Base-by-base conservation (phyloP, 2,888 invertebrate genomes). In the Drosophila gaucha region DNA sequence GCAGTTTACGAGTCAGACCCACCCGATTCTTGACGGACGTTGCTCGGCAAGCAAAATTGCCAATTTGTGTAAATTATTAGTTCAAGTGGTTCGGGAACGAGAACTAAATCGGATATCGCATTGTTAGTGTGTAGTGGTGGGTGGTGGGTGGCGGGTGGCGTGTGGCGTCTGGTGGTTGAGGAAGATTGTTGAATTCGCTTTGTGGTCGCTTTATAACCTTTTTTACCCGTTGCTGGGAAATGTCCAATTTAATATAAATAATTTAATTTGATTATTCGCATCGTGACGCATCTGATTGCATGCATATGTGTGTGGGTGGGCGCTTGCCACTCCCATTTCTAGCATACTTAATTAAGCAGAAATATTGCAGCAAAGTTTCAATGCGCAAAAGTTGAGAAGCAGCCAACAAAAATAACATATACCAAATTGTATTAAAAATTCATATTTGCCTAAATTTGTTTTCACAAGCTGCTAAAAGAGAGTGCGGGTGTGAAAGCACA, bases 51-150 rank as follows among this genome's bases (percentile, higher is more conserved):
- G 57, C 71, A 46, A 78, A 83, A 88, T 85, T 88, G 86, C 59
- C 88, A 88, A 88, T 84, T 84, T 84, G 84, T 86, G 84, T 83
- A 84, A 88, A 86, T 88, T 84, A 84, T 88, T 88, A 78, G 75
- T 78, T 69, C 75, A 88, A 84, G 78, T 88, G 73, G 77, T 55
- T 30, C 49, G 20, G 35, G 39, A 47, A 36, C 41, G 47, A 12
- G 6, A 49, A 44, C 57, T 30, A 57, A 66, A 67, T 38, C 44
- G 35, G 64, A 63, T 64, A 63, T 63, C 20, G 64, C 33, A 43
- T 35, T 64, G 41, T 30, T 36, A 3, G 22, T 14, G 1, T 24
- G n/a, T 12, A n/a, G n/a, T n/a, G n/a, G n/a, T n/a, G n/a, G n/a
- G n/a, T n/a, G n/a, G n/a, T n/a, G n/a, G n/a, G n/a, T n/a, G n/a